A percentile compares a stretch with the other conserved stretches of the same genome.
Conservation (phyloP, 2,888 invertebrate species). For the Anodontia alba region DNA sequence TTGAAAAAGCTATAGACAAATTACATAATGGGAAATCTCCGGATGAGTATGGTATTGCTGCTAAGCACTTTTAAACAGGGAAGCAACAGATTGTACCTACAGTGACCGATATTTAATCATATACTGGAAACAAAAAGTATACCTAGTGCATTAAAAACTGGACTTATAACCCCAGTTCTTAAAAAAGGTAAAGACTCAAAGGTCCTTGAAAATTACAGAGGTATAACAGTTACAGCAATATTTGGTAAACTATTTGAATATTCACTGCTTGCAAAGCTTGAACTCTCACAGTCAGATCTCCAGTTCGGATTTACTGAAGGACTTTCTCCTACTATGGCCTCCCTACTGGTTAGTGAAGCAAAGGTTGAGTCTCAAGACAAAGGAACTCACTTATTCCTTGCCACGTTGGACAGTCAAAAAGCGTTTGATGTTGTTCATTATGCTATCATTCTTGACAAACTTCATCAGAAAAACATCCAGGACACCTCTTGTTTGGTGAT, state of each 20-base stretch:
- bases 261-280: background rate
- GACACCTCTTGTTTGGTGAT: background rate
- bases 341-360: background rate
- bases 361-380: background rate
- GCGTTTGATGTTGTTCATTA: background rate
- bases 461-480: background rate
- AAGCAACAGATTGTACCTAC: background rate
- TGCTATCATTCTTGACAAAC: background rate
- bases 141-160: background rate
- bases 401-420: background rate
- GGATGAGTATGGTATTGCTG: background rate
- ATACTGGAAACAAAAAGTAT: background rate
- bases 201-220: background rate
- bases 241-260: slow-evolving; percentile 3
- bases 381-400: background rate
- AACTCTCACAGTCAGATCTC: background rate
- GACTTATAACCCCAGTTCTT: background rate
- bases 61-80: background rate
- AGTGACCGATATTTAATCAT: background rate
- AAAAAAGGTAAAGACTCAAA: background rate
- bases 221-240: background rate
- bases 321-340: background rate
- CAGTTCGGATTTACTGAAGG: background rate
- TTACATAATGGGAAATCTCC: background rate
- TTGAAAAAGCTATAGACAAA: background rate